These are phyloP conservation scores for Erpobdella octoculata DNA, from an alignment of 2,888 invertebrate species.

Conservation along the genomic window DNA sequence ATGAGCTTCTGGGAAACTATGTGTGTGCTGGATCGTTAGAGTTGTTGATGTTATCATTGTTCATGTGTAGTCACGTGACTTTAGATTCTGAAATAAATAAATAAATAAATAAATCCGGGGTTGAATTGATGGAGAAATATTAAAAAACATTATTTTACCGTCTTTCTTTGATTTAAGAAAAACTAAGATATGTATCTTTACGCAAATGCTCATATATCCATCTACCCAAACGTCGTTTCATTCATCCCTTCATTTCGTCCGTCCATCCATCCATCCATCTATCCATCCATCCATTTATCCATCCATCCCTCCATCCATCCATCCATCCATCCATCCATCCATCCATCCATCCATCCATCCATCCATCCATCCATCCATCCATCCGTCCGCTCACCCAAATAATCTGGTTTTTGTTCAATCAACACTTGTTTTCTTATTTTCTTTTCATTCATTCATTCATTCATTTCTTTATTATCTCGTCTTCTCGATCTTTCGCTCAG, in stretches of 20 bases:
- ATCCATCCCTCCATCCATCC: conserved; percentile 17
- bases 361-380: conserved; percentile 6
- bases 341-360: background rate
- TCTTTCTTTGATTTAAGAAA: background rate
- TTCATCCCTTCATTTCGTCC: background rate
- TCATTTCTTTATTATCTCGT: too few species aligned
- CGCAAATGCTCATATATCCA: background rate
- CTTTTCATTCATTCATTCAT: too few species aligned
- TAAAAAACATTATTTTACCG: too few species aligned
- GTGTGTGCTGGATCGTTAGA: background rate
- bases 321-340: conserved; percentile 15
- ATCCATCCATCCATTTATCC: conserved; percentile 4
- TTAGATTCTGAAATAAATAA: too few species aligned
- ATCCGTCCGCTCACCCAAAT: background rate
- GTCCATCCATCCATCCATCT: background rate
- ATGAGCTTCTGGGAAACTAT: too few species aligned
- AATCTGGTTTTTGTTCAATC: too few species aligned
- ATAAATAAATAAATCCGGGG: too few species aligned
- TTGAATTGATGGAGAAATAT: background rate
- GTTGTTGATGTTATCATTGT: background rate
- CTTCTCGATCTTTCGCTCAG: background rate
- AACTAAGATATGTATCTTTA: too few species aligned
- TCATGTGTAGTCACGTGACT: background rate
- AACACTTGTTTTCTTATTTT: too few species aligned
- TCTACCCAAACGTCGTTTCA: background rate